phyloP scores from a whole-genome alignment of 92 coral and sea anemone species.

The Umimayanthus kanabou region DNA sequence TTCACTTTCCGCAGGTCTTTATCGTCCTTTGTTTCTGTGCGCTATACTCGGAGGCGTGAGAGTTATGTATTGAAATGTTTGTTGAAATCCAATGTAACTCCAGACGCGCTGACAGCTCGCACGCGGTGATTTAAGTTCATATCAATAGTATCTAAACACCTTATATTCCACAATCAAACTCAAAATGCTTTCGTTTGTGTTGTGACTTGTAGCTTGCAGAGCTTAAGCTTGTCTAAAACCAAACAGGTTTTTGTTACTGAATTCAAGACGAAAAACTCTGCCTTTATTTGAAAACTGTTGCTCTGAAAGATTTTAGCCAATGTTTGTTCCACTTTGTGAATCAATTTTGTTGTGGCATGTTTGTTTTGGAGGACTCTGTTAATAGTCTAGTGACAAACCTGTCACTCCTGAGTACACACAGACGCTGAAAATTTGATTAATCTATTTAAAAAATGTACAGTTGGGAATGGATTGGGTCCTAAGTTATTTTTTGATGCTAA shows the following conservation, averaged over 20 bases:
- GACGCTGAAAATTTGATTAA: neutral
- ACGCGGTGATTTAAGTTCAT: neutral
- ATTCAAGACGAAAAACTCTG: neutral
- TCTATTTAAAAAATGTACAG: neutral
- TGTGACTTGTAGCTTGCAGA: neutral
- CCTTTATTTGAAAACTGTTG: too few species aligned
- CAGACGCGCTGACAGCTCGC: neutral
- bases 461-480: too few species aligned
- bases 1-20: too few species aligned
- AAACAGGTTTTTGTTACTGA: neutral
- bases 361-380: neutral
- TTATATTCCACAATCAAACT: neutral
- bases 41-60: neutral
- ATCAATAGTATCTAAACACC: neutral
- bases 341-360: conserved; percentile 8
- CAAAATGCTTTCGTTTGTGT: neutral
- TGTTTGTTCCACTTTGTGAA: neutral
- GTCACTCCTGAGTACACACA: conserved; percentile 9
- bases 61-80: neutral
- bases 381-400: neutral
- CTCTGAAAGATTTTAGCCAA: neutral
- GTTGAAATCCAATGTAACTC: neutral
- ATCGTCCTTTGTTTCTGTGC: neutral
- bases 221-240: neutral
- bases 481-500: too few species aligned